Evolutionary conservation across 2,113 vertebrate genomes (phyloP).

Genomic region (Raja brachyura): DNA sequence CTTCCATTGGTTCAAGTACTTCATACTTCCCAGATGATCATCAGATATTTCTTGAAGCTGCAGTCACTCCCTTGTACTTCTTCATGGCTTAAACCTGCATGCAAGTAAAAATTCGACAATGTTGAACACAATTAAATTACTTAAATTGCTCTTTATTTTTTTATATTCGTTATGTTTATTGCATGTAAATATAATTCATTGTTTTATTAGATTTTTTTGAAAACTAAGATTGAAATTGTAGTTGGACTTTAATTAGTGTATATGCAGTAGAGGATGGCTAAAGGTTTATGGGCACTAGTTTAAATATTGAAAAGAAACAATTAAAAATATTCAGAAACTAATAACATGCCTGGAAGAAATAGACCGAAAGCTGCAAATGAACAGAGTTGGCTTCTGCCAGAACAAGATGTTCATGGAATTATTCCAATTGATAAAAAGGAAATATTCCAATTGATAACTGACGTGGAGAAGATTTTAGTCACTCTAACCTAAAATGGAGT

Average conservation of each 20-base stretch:
- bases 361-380: background rate
- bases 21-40: background rate
- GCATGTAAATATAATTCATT: background rate
- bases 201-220: background rate
- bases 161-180: background rate
- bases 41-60: background rate
- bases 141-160: background rate
- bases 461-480: background rate
- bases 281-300: background rate
- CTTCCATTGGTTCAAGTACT: background rate
- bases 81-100: background rate
- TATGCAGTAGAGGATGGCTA: background rate
- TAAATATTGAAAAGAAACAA: background rate
- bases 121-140: background rate
- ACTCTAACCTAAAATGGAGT: background rate
- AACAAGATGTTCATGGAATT: background rate
- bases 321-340: background rate
- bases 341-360: background rate
- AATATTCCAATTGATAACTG: background rate
- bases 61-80: background rate
- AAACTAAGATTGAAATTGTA: background rate
- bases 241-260: background rate
- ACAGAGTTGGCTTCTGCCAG: background rate
- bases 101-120: background rate
- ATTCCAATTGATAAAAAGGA: background rate